Base-by-base conservation (phyloP, 2,888 invertebrate species). In the Tolmerus cingulatus region DNA sequence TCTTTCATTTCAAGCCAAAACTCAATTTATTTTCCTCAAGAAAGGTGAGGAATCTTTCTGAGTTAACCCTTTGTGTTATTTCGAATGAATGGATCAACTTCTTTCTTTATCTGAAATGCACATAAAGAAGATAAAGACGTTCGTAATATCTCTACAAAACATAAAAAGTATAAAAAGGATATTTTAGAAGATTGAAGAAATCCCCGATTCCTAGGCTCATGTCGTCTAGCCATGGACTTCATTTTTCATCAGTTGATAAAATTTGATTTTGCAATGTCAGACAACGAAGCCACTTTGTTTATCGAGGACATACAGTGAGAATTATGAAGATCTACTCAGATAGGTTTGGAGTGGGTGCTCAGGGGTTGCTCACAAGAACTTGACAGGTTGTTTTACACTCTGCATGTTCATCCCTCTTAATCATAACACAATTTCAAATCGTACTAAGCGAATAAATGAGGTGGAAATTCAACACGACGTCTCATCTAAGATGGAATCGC, bases 401-500 rank as follows among this genome's bases (percentile, higher is more conserved):
- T 74, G 74, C 37, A 57, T 84, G 84, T 66, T 57, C 81, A 84
- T 66, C 84, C 84, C 84, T 43, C 57, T 84, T 84, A 84, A 84
- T 84, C 84, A 84, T 84, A 84, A 84, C 84, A 84, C 84, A 84
- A 84, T 84, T 84, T 40, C 84, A 66, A 84, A 66, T 84, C 19
- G 84, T 55, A 84, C 74, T 84, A 86, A 87, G 84, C 84, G 87
- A 87, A 77, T 87, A 84, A 87, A 87, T 87, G 87, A 87, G 84
- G 87, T 87, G 82, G 87, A 87, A 87, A 87, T 77, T 87, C 76
- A 87, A 78, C 87, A 87, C 87, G 84, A 87, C 57, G 84, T 77
- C 76, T 51, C 51, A 46, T 27, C 77, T 77, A 57, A 40, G 74
- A 86, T 86, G 74, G 77, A 86, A 86, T 55, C 55, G 86, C 55